Base-by-base conservation (phyloP, 2,113 vertebrate genomes). In the Gopherus evgoodei region DNA sequence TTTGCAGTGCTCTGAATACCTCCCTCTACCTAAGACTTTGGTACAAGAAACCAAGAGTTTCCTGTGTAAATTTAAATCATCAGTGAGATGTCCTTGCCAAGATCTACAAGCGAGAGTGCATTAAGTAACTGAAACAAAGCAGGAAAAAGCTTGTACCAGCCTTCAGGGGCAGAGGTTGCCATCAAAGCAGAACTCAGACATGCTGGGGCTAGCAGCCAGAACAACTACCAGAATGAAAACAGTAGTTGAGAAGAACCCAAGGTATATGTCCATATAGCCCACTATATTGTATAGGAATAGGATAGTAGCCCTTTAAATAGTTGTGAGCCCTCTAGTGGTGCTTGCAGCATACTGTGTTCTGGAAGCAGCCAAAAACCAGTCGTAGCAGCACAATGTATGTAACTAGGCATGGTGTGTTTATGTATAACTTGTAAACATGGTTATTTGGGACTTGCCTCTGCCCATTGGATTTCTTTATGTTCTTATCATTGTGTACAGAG, bases 401-500 rank as follows among this genome's bases (percentile, higher is more conserved):
- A 88, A 75, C 89, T 92, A 87, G 91, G 87, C 57, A 79, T 96
- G 90, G 91, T 29, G 2, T 95, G 90, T 97, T 96, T 96, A 75
- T 90, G 91, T 56, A 90, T 87, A 95, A 87, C 72, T 88, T 86
- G 83, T 83, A 95, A 96, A 96, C 87, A 65, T 91, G 90, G 96
- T 94, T 97, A 91, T 92, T 96, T 79, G 42, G 90, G 87, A 91
- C 96, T 96, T 93, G 91, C 16, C 94, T 96, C 93, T 79, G 93
- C 93, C 90, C 90, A 84, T 7, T 47, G 84, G 1, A 0, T 88
- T 97, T 91, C 85, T 86, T 29, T 13, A 0, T 90, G 89, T 88
- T 94, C 91, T 93, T 95, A 93, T 93, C 95, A 96, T 57, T 93
- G 83, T 94, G 82, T 91, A 95, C 96, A 81, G 90, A 96, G 88